Evolutionary conservation across 2,888 invertebrate species (phyloP).

Genomic region (Colletes collaris): DNA sequence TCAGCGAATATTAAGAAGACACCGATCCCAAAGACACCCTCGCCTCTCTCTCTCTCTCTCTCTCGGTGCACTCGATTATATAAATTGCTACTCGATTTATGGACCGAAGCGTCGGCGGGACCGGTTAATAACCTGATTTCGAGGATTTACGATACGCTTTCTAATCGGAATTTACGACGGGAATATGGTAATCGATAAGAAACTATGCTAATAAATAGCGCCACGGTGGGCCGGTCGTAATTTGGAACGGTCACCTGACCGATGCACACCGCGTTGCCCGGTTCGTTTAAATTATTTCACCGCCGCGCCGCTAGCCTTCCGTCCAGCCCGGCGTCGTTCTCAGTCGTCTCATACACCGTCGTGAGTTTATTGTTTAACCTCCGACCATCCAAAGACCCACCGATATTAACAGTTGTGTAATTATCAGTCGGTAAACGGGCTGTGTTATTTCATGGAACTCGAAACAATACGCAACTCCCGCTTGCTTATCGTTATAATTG

Average conservation of each 20-base stretch:
- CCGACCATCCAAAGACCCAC: not conserved
- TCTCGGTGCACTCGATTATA: conserved; percentile 33
- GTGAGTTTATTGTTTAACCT: conserved; percentile 23
- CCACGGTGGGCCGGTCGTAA: conserved; percentile 20
- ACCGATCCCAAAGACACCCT: not conserved
- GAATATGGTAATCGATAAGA: conserved; percentile 61
- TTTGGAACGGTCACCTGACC: conserved; percentile 35
- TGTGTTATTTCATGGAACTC: conserved; percentile 7
- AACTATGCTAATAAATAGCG: conserved; percentile 59
- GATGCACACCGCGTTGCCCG: conserved; percentile 15
- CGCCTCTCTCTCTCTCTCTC: not conserved
- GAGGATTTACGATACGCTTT: conserved; percentile 53
- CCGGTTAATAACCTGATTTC: conserved; percentile 57
- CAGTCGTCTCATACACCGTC: not conserved
- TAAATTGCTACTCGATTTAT: conserved; percentile 50
- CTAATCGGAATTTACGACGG: conserved; percentile 49
- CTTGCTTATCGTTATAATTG: conserved; percentile 31
- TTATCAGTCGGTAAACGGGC: conserved; percentile 17
- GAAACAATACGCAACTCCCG: conserved; percentile 32
- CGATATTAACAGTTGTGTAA: not conserved
- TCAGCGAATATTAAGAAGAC: conserved; percentile 51
- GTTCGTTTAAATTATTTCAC: conserved; percentile 43
- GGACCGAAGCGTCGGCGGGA: conserved; percentile 26
- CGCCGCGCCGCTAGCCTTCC: not conserved
- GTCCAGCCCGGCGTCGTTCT: not conserved